These are phyloP conservation scores for Helarctos malayanus DNA, from an alignment of 2,797 vertebrate species.

Conservation along the genomic window DNA sequence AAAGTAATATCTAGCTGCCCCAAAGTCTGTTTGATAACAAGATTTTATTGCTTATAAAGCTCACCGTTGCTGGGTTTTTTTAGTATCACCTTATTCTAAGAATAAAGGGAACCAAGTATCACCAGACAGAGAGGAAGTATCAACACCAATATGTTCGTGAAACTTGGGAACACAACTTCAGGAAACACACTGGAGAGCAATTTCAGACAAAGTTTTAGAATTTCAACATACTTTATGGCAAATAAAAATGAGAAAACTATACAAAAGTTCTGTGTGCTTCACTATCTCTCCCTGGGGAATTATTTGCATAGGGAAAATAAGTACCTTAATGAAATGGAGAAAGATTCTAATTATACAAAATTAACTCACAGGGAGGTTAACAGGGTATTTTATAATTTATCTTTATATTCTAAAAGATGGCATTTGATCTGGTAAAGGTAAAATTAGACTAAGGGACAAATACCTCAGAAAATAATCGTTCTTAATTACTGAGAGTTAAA, in stretches of 20 bases:
- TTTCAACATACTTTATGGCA: not conserved
- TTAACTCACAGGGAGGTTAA: slow-evolving; percentile 34
- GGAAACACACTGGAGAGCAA: not conserved
- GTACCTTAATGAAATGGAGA: slow-evolving; percentile 48
- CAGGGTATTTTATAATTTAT: not conserved
- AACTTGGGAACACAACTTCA: not conserved
- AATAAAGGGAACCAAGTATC: not conserved
- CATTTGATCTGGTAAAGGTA: slow-evolving; percentile 35
- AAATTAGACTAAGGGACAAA: slow-evolving; percentile 26
- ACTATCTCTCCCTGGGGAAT: slow-evolving; percentile 27
- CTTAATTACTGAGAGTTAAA: not conserved
- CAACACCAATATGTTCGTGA: not conserved
- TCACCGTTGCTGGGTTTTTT: not conserved
- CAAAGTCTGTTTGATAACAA: not conserved
- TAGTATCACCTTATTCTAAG: not conserved
- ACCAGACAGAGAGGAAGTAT: not conserved
- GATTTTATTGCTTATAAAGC: not conserved
- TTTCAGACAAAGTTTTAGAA: slow-evolving; percentile 21
- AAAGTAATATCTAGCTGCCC: not conserved
- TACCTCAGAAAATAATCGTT: not conserved
- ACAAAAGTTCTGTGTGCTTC: slow-evolving; percentile 24
- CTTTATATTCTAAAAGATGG: not conserved
- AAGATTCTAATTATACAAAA: slow-evolving; percentile 34
- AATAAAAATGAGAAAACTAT: slow-evolving; percentile 42
- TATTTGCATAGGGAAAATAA: slow-evolving; percentile 46